phyloP scores from a whole-genome alignment of 2,888 invertebrate species.

The Campoplex capitator region DNA sequence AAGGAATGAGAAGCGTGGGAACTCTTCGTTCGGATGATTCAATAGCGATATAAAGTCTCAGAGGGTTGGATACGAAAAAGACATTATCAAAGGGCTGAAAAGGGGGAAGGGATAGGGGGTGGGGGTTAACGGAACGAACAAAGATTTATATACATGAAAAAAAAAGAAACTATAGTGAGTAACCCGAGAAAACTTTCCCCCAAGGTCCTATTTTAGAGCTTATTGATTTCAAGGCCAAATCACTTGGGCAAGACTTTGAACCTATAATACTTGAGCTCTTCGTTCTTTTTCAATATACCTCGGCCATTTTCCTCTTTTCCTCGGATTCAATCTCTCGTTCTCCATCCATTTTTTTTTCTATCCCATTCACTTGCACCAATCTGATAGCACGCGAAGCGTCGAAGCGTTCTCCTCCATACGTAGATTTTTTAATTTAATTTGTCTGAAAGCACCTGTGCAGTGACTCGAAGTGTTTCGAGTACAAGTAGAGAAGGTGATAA shows the following conservation, averaged over 20 bases:
- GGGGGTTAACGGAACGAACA: conserved; percentile 1
- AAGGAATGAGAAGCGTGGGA: conserved; percentile 36
- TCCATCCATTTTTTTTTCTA: conserved; percentile 25
- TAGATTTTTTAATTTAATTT: conserved; percentile 60
- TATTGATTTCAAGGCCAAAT: conserved; percentile 48
- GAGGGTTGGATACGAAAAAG: conserved; percentile 36
- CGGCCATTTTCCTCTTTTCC: conserved; percentile 6
- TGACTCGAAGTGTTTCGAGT: conserved; percentile 48
- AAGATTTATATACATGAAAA: conserved; percentile 26
- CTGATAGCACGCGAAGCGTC: conserved; percentile 44
- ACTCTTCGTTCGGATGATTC: conserved; percentile 25
- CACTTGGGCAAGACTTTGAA: conserved; percentile 47
- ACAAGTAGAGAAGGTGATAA: conserved; percentile 58
- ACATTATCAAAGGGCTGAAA: conserved; percentile 41
- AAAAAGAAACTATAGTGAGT: conserved; percentile 39
- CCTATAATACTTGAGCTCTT: conserved; percentile 23
- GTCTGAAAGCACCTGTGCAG: conserved; percentile 57
- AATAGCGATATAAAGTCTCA: conserved; percentile 27
- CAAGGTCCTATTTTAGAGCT: conserved; percentile 6
- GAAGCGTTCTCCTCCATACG: conserved; percentile 4
- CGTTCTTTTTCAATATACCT: not conserved
- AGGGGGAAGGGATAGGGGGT: not conserved
- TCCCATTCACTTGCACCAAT: conserved; percentile 29
- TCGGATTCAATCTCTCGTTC: conserved; percentile 5
- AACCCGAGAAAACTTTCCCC: conserved; percentile 40